phyloP scores from a whole-genome alignment of 1,140 invertebrate species.

The Dinothrombium tinctorium region DNA sequence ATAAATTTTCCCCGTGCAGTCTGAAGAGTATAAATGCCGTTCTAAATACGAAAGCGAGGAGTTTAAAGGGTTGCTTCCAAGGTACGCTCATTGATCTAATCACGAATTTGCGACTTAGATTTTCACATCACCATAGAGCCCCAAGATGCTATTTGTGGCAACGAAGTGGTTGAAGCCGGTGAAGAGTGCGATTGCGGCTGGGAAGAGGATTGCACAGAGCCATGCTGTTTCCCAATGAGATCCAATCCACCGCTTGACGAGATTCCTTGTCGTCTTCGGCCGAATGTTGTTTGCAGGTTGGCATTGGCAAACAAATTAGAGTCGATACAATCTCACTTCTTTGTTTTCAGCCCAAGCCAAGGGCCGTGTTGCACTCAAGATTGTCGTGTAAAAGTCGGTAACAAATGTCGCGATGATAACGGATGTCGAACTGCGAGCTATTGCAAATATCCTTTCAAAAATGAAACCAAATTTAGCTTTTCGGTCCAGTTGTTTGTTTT shows the following conservation, averaged over 20 bases:
- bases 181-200: constrained; percentile 98
- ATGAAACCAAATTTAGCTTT: neutral
- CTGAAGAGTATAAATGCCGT: constrained; percentile 83
- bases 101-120: neutral
- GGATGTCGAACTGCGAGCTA: constrained; percentile 69
- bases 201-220: constrained; percentile 76
- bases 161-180: constrained; percentile 79
- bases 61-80: constrained; percentile 69
- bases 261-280: constrained; percentile 11
- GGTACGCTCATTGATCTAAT: constrained; percentile 27
- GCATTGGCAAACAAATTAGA: neutral
- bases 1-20: constrained; percentile 72
- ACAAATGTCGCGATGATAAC: constrained; percentile 78
- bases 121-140: constrained; percentile 33
- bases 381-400: constrained; percentile 56
- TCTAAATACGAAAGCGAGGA: constrained; percentile 68
- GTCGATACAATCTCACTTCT: neutral
- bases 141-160: constrained; percentile 75
- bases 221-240: constrained; percentile 75
- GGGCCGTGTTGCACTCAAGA: constrained; percentile 80
- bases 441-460: constrained; percentile 29
- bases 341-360: constrained; percentile 25
- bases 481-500: neutral
- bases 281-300: constrained; percentile 16
- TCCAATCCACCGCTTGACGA: constrained; percentile 18